Base-by-base conservation (phyloP, 1,140 invertebrate species). In the Armadillidium nasatum region DNA sequence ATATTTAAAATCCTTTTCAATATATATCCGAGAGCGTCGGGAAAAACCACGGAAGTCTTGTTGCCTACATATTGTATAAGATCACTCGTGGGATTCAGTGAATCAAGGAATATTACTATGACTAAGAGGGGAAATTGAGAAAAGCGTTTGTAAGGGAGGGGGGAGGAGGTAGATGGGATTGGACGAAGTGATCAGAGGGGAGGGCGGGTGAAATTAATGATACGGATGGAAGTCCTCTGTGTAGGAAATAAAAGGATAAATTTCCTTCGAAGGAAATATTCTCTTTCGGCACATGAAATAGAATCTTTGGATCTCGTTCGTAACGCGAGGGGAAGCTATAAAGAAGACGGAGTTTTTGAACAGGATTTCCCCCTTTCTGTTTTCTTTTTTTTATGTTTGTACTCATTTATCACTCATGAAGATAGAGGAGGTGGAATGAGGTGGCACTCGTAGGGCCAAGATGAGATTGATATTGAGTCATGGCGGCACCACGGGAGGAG, bases 181-280 rank as follows among this genome's bases (percentile, higher is more conserved):
- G 50, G 7, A 19, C 11, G 50, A 15, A 60, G 50, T 60, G 50
- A 19, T 15, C 50, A 15, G 50, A 60, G 50, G 50, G 50, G 50
- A 60, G 50, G 50, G 11, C 50, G 50, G 50, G 50, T 60, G 50
- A 60, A 60, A 60, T 60, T 60, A 7, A 60, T 60, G 50, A 60
- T 19, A 60, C 50, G 50, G 19, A 60, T 60, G 50, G 19, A 60
- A 60, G 50, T 19, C 33, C 33, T 33, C 33, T 33, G 33, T 13
- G 50, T 19, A 60, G 50, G 7, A 60, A 60, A 60, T 60, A 60
- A 60, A 60, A 60, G 50, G 50, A 60, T 60, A 60, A 60, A 60
- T 15, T 60, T 60, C 50, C 50, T 19, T 4, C 50, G 50, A 19
- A 60, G 50, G 50, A 60, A 60, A 60, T 60, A 7, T 60, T 60